Conservation (phyloP, 2,797 vertebrate genomes). For the Linurgus olivaceus region DNA sequence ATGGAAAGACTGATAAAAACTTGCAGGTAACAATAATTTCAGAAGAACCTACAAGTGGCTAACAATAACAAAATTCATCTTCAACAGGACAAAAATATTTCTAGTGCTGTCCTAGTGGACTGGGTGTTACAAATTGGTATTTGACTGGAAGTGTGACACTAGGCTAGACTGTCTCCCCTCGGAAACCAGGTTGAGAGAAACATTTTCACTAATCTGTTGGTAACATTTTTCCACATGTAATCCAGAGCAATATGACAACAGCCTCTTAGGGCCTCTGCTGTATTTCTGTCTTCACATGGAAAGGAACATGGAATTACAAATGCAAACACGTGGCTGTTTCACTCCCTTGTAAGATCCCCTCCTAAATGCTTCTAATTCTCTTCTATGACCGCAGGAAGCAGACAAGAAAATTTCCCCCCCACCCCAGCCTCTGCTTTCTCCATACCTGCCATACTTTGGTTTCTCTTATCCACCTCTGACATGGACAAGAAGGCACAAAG, state of each 20-base stretch:
- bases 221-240: neutral
- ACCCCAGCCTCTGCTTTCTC: neutral
- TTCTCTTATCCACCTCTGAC: neutral
- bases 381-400: neutral
- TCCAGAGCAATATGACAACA: neutral
- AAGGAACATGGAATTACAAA: neutral
- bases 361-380: neutral
- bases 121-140: neutral
- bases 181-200: neutral
- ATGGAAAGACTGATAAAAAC: neutral
- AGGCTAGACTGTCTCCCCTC: neutral
- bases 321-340: neutral
- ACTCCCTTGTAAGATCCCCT: accelerated
- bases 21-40: neutral
- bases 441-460: neutral
- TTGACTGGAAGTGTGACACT: neutral
- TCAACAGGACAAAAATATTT: neutral
- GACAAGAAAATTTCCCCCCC: neutral
- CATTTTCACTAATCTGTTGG: neutral
- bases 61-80: neutral
- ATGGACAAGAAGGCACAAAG: neutral
- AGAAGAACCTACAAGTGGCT: neutral
- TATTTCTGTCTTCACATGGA: neutral
- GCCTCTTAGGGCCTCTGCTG: neutral
- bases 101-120: neutral